These are phyloP conservation scores for Umimayanthus chanpuru DNA, from an alignment of 92 coral and sea anemone genomes.

Conservation along the genomic window DNA sequence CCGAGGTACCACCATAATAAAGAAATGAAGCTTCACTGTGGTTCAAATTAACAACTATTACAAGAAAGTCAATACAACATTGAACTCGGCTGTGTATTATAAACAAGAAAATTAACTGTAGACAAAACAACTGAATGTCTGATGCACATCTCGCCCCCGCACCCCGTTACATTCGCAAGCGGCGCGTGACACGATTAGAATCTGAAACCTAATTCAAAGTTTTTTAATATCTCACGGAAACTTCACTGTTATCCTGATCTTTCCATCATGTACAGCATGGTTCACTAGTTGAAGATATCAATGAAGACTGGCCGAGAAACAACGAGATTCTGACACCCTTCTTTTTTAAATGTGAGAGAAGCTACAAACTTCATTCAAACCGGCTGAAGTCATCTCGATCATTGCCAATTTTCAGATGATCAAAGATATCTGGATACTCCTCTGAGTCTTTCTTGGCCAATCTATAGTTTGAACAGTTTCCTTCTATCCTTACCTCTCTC, in stretches of 20 bases:
- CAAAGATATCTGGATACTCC: neutral
- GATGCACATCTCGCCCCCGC: neutral
- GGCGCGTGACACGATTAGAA: neutral
- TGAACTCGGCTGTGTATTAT: too few relatives aligned
- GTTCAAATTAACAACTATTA: too few relatives aligned
- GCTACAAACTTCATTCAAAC: neutral
- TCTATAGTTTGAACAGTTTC: neutral
- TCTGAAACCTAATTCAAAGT: neutral
- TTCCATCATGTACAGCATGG: neutral
- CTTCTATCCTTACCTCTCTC: constrained; percentile 66
- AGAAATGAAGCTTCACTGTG: too few relatives aligned
- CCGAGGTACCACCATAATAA: too few relatives aligned
- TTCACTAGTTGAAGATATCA: neutral
- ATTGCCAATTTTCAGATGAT: neutral
- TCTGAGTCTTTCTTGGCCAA: neutral
- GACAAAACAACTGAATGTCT: too few relatives aligned
- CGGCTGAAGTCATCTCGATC: neutral
- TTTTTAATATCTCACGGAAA: neutral
- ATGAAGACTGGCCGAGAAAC: neutral
- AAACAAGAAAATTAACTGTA: too few relatives aligned
- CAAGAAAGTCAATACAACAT: too few relatives aligned
- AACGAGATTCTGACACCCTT: neutral
- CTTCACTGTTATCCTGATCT: neutral
- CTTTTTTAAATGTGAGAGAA: neutral
- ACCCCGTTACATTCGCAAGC: neutral